Evolutionary conservation across 2,888 invertebrate species (phyloP).

Genomic region (Ormyrus nitidulus): DNA sequence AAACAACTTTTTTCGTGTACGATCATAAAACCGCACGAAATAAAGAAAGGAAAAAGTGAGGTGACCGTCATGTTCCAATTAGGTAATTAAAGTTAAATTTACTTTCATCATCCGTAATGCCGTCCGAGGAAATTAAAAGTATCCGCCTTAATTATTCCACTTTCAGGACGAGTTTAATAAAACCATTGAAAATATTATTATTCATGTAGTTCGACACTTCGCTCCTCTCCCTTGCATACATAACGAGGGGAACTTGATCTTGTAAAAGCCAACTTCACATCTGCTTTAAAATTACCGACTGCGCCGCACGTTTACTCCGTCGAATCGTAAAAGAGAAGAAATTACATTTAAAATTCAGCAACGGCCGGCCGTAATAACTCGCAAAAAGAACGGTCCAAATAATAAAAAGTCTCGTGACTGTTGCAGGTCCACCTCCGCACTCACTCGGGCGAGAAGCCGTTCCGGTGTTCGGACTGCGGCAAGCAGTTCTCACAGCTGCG

Average conservation of each 20-base stretch:
- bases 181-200: too few species aligned
- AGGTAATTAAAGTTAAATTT: conserved; percentile 8
- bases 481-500: conserved; percentile 89
- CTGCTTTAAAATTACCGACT: too few species aligned
- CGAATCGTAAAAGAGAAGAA: not conserved
- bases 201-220: too few species aligned
- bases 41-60: not conserved
- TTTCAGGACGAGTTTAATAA: too few species aligned
- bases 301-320: too few species aligned
- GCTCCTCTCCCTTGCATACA: too few species aligned
- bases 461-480: conserved; percentile 86
- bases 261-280: too few species aligned
- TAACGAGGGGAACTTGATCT: too few species aligned
- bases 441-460: conserved; percentile 78
- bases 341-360: not conserved
- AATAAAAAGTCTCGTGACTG: not conserved
- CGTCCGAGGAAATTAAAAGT: too few species aligned
- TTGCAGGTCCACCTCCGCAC: conserved; percentile 73
- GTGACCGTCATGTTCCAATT: not conserved
- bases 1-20: not conserved
- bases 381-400: not conserved
- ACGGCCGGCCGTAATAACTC: not conserved
- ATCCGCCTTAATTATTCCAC: too few species aligned
- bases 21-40: not conserved
- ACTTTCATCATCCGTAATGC: not conserved